Evolutionary conservation across 2,888 invertebrate genomes (phyloP).

Genomic region (Sarcophaga rosellei): DNA sequence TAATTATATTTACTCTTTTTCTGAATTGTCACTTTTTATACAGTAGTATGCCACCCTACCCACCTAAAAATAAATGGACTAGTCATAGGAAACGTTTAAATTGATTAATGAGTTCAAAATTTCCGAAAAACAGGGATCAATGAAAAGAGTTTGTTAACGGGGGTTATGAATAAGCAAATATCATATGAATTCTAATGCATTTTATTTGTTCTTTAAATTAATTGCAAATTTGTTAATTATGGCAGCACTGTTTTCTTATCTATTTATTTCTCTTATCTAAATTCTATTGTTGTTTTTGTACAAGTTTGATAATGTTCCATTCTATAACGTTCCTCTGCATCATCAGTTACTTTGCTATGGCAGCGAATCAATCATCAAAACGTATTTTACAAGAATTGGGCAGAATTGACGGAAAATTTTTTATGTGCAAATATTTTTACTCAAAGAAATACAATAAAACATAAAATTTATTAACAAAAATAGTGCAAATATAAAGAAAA

Average conservation of each 20-base stretch:
- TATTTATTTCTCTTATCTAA: background rate
- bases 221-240: background rate
- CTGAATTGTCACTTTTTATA: too few species aligned
- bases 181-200: too few species aligned
- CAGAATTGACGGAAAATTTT: slow-evolving; percentile 44
- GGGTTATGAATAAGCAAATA: too few species aligned
- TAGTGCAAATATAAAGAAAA: background rate
- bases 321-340: slow-evolving; percentile 17
- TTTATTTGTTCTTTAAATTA: too few species aligned
- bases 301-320: slow-evolving; percentile 25
- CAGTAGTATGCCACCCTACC: too few species aligned
- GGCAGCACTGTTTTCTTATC: background rate
- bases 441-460: slow-evolving; percentile 2
- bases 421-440: slow-evolving; percentile 32
- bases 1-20: too few species aligned
- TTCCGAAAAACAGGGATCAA: too few species aligned
- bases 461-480: slow-evolving; percentile 6
- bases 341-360: slow-evolving; percentile 9
- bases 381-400: slow-evolving; percentile 51
- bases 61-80: too few species aligned
- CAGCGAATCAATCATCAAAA: slow-evolving; percentile 45
- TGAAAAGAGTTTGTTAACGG: too few species aligned
- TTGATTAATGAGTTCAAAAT: too few species aligned
- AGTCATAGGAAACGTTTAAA: too few species aligned
- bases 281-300: background rate